Evolutionary conservation across 2,888 invertebrate species (phyloP), one percentile per base, ranked within the genome.

Genomic region (Agrochola litura): DNA sequence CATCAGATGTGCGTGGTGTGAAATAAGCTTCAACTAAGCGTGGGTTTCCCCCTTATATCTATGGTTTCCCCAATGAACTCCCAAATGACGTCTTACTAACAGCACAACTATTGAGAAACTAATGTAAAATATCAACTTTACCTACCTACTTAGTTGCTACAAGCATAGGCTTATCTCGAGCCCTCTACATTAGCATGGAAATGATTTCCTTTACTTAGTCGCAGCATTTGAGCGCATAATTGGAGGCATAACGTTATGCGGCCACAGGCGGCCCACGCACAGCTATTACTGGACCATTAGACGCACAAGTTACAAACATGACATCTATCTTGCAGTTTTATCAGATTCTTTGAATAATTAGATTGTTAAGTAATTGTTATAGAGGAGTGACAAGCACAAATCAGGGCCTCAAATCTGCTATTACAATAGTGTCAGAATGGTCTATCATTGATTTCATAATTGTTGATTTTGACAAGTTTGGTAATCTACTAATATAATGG

Each of bases 231-330:
- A 73, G 79, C 37, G 77, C 76, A 68, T 86, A 88, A 83, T 88
- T 83, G 76, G 69, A 76, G 46, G 54, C 64, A 70, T 70, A 85
- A 75, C 80, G 79, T 76, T 64, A 69, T 66, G 68, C 81, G 82
- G 72, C 52, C 81, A 80, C 70, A 72, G 65, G 69, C 82, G 10
- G 70, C 78, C 85, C 85, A 83, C 81, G 84, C 82, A 64, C 63
- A 79, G 16, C 69, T 73, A 25, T 5, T 64, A 43, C 74, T 65
- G 69, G 54, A 37, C 56, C 77, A 75, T 70, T 84, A 70, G 0
- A 61, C 61, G 46, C 37, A 41, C 71, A 37, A 67, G 46, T 60
- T 66, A 76, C 25, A 58, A 30, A 63, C 41, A 37, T 66, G 30
- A 75, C 37, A 49, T 71, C 30, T 75, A 67, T 63, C 63, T 72